phyloP scores from a whole-genome alignment of 2,797 vertebrate genomes.

The Psittacula echo region DNA sequence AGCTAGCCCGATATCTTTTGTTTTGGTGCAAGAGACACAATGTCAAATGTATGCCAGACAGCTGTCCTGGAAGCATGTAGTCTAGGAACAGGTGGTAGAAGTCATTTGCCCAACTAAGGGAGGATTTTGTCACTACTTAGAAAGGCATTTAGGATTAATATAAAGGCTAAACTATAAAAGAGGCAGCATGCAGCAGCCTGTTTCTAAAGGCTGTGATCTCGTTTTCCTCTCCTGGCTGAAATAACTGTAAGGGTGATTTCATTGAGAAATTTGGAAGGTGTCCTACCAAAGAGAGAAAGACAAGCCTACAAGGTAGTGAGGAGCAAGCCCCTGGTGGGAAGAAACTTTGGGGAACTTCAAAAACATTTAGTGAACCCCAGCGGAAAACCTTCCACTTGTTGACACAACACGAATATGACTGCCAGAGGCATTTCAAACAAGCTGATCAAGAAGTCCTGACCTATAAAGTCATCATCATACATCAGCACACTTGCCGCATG shows the following conservation, averaged over 20 bases:
- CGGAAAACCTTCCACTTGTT: neutral
- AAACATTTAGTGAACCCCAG: neutral
- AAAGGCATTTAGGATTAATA: neutral
- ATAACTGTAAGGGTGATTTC: neutral
- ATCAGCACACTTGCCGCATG: neutral
- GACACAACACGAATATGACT: fast-evolving
- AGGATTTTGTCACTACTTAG: neutral
- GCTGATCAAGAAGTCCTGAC: neutral
- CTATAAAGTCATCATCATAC: neutral
- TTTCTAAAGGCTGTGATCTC: neutral
- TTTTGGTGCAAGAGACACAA: neutral
- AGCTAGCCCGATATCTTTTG: neutral
- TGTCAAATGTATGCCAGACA: neutral
- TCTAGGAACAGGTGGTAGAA: neutral
- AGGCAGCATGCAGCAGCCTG: neutral
- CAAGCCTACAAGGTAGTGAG: neutral
- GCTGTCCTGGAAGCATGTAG: neutral
- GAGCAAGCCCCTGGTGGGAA: neutral
- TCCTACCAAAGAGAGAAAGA: neutral
- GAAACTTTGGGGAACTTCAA: neutral
- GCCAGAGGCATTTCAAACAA: neutral
- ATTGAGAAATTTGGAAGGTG: neutral
- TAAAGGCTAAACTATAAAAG: neutral
- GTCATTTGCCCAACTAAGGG: neutral
- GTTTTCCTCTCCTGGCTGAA: neutral